Evolutionary conservation across 2,888 invertebrate genomes (phyloP).

Genomic region (Antheraea yamamai): DNA sequence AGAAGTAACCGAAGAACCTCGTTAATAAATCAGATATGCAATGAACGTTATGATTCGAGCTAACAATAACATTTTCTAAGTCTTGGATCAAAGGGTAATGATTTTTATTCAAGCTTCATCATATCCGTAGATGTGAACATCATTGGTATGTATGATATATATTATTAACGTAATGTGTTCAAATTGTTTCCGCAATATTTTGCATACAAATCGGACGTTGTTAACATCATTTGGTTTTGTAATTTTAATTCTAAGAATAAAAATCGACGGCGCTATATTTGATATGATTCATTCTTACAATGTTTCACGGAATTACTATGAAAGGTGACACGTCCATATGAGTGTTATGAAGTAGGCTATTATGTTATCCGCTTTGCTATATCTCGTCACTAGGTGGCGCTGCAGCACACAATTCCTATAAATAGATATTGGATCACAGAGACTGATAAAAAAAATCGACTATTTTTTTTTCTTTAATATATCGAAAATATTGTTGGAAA

Average conservation of each 20-base stretch:
- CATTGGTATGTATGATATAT: slow-evolving; percentile 2
- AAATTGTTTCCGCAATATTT: neutral
- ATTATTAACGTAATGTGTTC: neutral
- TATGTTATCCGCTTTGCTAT: too few species aligned
- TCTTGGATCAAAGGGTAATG: neutral
- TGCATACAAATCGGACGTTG: neutral
- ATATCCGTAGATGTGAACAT: neutral
- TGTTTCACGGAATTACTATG: too few species aligned
- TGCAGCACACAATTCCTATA: too few species aligned
- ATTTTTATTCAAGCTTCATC: slow-evolving; percentile 11
- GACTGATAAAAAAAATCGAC: too few species aligned
- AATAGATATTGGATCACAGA: too few species aligned
- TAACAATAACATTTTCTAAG: neutral
- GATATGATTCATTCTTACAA: too few species aligned
- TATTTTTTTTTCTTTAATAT: too few species aligned
- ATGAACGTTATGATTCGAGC: neutral
- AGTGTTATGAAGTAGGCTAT: too few species aligned
- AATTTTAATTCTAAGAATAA: neutral
- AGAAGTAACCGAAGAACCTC: neutral
- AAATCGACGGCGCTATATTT: too few species aligned
- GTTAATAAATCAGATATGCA: neutral
- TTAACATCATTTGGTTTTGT: neutral
- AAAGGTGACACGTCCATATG: too few species aligned
- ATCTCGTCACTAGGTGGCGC: too few species aligned
- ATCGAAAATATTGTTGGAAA: too few species aligned